Conservation (phyloP, 1,140 invertebrate species). For the Trypoxylus dichotomus region DNA sequence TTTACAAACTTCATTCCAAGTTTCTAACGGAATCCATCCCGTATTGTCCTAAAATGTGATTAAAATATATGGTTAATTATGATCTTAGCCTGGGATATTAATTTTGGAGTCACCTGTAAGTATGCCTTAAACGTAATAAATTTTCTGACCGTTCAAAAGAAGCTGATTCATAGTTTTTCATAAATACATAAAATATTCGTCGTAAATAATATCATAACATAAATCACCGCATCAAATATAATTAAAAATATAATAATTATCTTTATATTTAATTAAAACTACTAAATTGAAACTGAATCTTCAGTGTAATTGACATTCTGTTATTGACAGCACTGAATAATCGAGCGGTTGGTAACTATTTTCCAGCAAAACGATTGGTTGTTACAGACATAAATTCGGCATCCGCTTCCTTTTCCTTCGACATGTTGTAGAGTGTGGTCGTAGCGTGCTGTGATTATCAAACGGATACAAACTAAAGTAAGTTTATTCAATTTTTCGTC, state of each 20-base stretch:
- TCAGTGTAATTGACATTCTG: neutral
- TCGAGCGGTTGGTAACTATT: neutral
- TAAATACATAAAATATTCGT: neutral
- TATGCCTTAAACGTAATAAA: neutral
- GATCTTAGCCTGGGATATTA: neutral
- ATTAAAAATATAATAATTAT: neutral
- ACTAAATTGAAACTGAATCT: neutral
- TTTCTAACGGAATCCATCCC: conserved; percentile 37
- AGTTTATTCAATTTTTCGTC: neutral
- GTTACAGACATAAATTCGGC: neutral
- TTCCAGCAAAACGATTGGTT: neutral
- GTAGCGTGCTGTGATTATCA: neutral
- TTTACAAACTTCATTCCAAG: conserved; percentile 40
- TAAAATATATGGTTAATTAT: no score
- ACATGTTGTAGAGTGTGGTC: conserved; percentile 18
- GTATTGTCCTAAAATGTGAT: conserved; percentile 40
- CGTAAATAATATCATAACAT: neutral
- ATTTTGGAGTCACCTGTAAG: neutral
- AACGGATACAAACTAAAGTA: neutral
- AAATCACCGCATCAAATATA: neutral
- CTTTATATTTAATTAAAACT: neutral
- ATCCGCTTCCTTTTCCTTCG: neutral
- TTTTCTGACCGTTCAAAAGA: neutral
- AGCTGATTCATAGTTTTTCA: neutral
- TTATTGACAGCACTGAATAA: neutral